Evolutionary conservation across 2,113 vertebrate genomes (phyloP), one percentile per base, ranked within the genome.

Genomic region (Eulemur rufifrons): DNA sequence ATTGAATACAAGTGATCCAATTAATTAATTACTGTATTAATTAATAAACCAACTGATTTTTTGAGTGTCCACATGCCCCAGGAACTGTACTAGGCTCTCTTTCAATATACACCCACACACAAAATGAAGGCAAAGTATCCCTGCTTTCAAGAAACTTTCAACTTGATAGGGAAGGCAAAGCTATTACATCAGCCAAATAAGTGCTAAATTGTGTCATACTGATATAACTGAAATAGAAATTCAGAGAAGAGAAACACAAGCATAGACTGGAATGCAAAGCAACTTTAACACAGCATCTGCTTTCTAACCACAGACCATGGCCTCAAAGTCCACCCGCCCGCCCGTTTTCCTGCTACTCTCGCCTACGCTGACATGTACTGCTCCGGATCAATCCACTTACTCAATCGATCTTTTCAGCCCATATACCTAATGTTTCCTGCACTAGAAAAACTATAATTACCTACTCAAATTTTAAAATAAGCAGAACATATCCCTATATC

Each of bases 61-160:
- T 73, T 42, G 5, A 56, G 0, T 73, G 32, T 56, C 47, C 32
- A 54, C 54, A 66, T 50, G 21, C 23, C 32, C 32, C 64, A 71
- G 23, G 6, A 92, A 92, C 37, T 76, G 2, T 27, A 8, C 37
- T 42, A 81, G n/a, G 32, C 42, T 15, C 29, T 95, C 9, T 81
- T 5, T 91, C 61, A 45, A 59, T 3, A 52, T 12, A 81, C 4
- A 78, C 25, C 37, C 34, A 61, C 29, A 81, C 29, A 54, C 45
- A 23, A 12, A 66, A 42, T 50, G 8, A 83, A 25, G 25, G 7
- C 54, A 69, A 87, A 85, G 17, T 64, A 7, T 32, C 14, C n/a
- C 42, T 94, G 32, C 56, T 95, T 96, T 91, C 29, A 86, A 74
- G 64, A 77, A 81, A 71, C 10, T 39, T 96, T 80, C 47, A 88